These are phyloP conservation scores for Nematostella vectensis DNA, from an alignment of 92 coral and sea anemone genomes.

Conservation along the genomic window DNA sequence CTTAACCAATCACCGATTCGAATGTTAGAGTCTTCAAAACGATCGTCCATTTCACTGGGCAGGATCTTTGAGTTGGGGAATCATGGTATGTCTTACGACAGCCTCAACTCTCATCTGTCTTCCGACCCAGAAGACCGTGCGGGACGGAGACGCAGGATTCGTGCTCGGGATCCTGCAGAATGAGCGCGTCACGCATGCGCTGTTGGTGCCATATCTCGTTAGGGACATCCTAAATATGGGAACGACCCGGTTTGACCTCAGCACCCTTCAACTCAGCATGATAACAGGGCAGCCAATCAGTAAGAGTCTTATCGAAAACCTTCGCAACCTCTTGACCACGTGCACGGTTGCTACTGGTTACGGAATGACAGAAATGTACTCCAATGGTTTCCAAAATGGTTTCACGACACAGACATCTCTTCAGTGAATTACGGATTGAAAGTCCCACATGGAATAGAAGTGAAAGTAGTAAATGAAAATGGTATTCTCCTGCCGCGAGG, in stretches of 20 bases:
- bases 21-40: not conserved
- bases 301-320: not conserved
- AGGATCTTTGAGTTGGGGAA: not conserved
- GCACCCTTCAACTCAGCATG: not conserved
- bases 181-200: not conserved
- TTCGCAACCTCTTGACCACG: not conserved
- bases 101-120: not conserved
- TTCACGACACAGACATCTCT: too few species aligned
- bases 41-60: slow-evolving; percentile 2
- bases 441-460: slow-evolving; percentile 13
- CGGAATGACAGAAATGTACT: not conserved
- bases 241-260: not conserved
- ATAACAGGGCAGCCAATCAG: not conserved
- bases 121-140: not conserved
- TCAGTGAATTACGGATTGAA: not conserved
- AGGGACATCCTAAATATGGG: not conserved
- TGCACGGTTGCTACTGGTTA: not conserved
- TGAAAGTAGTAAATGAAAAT: slow-evolving; percentile 16
- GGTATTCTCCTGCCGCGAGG: slow-evolving; percentile 22
- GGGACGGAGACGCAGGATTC: too few species aligned
- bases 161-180: too few species aligned
- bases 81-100: not conserved
- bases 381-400: not conserved
- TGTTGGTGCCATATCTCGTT: not conserved
- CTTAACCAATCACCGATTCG: too few species aligned